Percentiles rank a stretch among this genome's conserved stretches.
phyloP scores from a whole-genome alignment of 2,888 invertebrate species.

The Heliconius hortense region DNA sequence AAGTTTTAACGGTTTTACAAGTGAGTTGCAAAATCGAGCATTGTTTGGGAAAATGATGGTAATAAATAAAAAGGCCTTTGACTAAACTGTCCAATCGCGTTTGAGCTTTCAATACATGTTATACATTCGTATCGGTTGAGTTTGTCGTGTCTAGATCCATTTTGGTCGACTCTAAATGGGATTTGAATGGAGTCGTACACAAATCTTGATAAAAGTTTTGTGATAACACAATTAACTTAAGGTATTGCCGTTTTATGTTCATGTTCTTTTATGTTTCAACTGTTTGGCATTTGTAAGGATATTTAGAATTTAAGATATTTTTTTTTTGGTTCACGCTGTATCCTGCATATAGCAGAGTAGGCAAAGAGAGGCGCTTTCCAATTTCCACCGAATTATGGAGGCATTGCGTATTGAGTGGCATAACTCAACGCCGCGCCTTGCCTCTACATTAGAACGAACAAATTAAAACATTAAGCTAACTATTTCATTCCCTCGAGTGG shows the following conservation, averaged over 20 bases:
- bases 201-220: neutral
- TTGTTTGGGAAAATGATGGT: constrained; percentile 73
- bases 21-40: constrained; percentile 55
- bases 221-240: neutral
- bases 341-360: too few species aligned
- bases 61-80: constrained; percentile 72
- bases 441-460: too few species aligned
- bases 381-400: too few species aligned
- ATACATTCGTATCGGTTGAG: constrained; percentile 42
- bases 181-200: constrained; percentile 25
- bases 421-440: too few species aligned
- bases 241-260: neutral
- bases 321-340: too few species aligned
- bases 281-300: neutral
- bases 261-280: too few species aligned
- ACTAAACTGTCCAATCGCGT: constrained; percentile 63
- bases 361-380: too few species aligned
- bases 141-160: constrained; percentile 39
- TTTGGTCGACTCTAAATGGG: constrained; percentile 17
- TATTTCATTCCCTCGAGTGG: too few species aligned
- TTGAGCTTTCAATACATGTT: constrained; percentile 52
- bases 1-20: constrained; percentile 38
- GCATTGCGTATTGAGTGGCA: too few species aligned
- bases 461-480: too few species aligned
- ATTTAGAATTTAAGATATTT: neutral